Conservation (phyloP, 35 echinoderm and acorn worm species). For the Apostichopus parvimensis region DNA sequence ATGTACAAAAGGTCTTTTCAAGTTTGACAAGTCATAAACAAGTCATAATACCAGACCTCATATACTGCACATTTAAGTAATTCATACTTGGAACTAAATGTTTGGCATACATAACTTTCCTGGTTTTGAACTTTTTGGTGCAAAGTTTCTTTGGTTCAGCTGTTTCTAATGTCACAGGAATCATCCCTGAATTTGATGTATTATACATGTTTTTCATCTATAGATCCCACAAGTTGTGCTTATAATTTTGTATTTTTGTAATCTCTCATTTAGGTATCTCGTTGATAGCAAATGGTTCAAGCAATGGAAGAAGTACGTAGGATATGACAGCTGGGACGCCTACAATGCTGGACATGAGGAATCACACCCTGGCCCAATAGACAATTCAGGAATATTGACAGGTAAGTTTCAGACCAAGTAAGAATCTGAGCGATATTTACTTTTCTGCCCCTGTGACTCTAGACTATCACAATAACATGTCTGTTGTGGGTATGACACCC, state of each 20-base stretch:
- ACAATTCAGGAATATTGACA: conserved; percentile 91
- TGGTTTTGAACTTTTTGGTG: no score
- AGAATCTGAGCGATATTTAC: no score
- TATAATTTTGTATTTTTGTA: neutral
- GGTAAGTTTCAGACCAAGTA: conserved; percentile 51
- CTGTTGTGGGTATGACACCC: no score
- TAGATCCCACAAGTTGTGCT: neutral
- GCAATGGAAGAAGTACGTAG: conserved; percentile 99
- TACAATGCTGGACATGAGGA: conserved; percentile 84
- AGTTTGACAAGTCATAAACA: no score
- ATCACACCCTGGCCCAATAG: conserved; percentile 85
- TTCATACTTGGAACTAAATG: no score
- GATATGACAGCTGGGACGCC: conserved; percentile 94
- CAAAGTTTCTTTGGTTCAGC: no score
- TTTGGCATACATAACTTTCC: no score
- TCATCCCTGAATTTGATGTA: neutral
- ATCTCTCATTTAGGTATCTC: conserved; percentile 66
- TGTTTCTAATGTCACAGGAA: neutral
- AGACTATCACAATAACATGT: no score
- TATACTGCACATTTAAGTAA: no score
- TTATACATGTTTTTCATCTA: neutral
- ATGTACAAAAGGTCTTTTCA: no score
- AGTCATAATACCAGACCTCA: no score
- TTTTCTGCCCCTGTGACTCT: no score
- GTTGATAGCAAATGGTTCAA: conserved; percentile 98